Evolutionary conservation across 2,797 vertebrate species (phyloP).

Genomic region (Halcyon chelicuti): DNA sequence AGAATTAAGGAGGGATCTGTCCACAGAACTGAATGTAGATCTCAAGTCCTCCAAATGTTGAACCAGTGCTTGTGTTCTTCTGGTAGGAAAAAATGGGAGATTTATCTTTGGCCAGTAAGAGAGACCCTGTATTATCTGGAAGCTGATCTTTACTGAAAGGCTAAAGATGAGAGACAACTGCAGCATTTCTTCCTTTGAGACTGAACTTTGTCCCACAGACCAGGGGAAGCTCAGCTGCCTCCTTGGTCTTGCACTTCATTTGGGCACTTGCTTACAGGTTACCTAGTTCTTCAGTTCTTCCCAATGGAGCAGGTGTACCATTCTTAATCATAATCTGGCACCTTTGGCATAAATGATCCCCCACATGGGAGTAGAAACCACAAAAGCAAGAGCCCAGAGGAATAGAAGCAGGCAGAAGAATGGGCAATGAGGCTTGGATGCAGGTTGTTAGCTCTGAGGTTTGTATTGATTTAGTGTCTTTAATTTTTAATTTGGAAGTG

Average conservation of each 20-base stretch:
- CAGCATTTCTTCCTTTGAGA: neutral
- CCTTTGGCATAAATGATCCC: neutral
- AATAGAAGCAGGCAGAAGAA: neutral
- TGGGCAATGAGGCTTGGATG: neutral
- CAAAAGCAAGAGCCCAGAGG: neutral
- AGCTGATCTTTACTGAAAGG: neutral
- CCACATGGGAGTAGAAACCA: neutral
- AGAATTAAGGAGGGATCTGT: neutral
- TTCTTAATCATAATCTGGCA: neutral
- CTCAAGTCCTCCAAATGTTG: neutral
- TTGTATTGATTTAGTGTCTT: conserved; percentile 19
- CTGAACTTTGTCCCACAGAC: neutral
- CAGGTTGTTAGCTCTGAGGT: neutral
- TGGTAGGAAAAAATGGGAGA: neutral
- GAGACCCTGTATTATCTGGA: neutral
- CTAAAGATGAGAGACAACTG: neutral
- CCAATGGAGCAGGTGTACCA: neutral
- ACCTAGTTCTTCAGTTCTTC: neutral
- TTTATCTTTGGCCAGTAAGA: neutral
- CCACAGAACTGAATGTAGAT: neutral
- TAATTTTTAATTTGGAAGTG: conserved; percentile 27
- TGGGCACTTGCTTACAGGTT: neutral
- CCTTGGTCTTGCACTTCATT: neutral
- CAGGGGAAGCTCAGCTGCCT: neutral
- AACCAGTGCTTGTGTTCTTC: neutral